Conservation (phyloP, 2,888 invertebrate species). For the Glyphotaelius pellucidus region DNA sequence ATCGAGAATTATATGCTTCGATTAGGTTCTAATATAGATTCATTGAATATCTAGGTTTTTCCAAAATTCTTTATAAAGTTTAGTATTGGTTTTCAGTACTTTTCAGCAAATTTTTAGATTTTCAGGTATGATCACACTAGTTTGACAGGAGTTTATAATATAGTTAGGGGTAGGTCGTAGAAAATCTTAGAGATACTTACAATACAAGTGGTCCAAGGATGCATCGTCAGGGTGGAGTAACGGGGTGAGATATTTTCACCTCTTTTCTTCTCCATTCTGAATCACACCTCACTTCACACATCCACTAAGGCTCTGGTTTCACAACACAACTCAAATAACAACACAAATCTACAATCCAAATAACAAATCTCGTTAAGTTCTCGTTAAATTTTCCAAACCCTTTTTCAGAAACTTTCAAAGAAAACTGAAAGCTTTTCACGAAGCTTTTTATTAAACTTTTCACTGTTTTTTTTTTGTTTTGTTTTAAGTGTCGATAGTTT, state of each 20-base stretch:
- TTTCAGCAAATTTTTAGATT: too few relatives aligned
- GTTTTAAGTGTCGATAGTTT: not conserved
- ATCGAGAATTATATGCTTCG: too few relatives aligned
- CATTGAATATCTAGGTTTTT: too few relatives aligned
- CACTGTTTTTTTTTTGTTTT: not conserved
- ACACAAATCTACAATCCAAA: not conserved
- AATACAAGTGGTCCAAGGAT: not conserved
- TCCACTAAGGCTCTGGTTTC: constrained; percentile 10
- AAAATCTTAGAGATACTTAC: not conserved
- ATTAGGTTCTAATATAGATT: too few relatives aligned
- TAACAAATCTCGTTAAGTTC: not conserved
- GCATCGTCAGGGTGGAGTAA: not conserved
- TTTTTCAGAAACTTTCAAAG: not conserved
- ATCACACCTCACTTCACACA: constrained; percentile 31
- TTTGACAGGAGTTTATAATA: too few relatives aligned
- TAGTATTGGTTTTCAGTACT: too few relatives aligned
- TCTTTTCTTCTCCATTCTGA: constrained; percentile 52
- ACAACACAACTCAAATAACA: constrained; percentile 33
- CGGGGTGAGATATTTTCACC: constrained; percentile 48
- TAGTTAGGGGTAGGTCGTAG: not conserved
- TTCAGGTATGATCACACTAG: too few relatives aligned
- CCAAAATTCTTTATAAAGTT: too few relatives aligned
- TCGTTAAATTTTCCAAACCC: not conserved
- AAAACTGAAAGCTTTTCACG: not conserved
- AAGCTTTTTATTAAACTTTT: not conserved